These are phyloP conservation scores for Labeo calbasu DNA, from an alignment of 2,797 vertebrate genomes.

Conservation along the genomic window DNA sequence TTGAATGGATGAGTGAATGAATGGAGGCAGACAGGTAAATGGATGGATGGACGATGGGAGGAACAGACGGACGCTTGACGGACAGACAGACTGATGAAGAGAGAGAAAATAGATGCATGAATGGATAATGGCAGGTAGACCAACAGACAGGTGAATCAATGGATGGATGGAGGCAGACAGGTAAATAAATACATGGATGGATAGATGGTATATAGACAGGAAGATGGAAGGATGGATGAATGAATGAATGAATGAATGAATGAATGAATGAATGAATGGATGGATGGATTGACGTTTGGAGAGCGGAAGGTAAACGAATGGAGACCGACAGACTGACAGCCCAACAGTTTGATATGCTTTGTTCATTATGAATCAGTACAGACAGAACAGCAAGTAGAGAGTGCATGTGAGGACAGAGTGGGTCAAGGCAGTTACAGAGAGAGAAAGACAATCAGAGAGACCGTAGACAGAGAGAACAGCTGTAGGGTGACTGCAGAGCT, in stretches of 20 bases:
- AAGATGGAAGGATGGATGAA: not conserved
- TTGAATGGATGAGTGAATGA: too few relatives aligned
- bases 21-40: not conserved
- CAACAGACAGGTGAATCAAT: too few relatives aligned
- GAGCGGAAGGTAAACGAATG: not conserved
- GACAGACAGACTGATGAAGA: too few relatives aligned
- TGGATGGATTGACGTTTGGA: not conserved
- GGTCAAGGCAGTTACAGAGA: not conserved
- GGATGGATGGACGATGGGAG: not conserved
- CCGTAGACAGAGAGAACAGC: constrained; percentile 29
- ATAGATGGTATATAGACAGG: not conserved
- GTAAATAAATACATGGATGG: not conserved
- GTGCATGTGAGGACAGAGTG: constrained; percentile 7
- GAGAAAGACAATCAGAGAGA: constrained; percentile 20
- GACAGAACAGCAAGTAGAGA: not conserved
- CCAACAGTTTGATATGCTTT: not conserved
- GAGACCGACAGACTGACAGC: not conserved
- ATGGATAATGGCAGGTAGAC: not conserved
- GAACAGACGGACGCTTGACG: not conserved
- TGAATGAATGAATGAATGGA: not conserved
- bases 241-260: not conserved
- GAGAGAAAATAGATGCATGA: not conserved
- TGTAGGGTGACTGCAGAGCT: constrained; percentile 39
- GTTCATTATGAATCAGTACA: constrained; percentile 1
- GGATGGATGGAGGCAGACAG: too few relatives aligned